phyloP scores from a whole-genome alignment of 2,113 vertebrate species.

The Uria aalge region DNA sequence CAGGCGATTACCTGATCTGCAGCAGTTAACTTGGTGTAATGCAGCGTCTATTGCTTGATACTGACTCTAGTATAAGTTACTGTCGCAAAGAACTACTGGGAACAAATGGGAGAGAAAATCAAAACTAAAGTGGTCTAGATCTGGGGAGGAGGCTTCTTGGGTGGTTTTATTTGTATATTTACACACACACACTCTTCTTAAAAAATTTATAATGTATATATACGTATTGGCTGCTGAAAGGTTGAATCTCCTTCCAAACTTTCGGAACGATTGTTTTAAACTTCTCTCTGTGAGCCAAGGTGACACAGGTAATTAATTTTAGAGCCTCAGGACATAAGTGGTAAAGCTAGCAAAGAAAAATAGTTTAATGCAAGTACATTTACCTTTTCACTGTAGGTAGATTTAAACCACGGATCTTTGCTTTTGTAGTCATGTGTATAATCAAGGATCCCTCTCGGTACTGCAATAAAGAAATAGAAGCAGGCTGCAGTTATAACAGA shows the following conservation, averaged over 20 bases:
- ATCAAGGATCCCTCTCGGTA: background rate
- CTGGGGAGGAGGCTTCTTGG: background rate
- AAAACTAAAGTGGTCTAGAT: background rate
- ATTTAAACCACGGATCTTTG: background rate
- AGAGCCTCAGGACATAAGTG: background rate
- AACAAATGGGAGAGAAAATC: background rate
- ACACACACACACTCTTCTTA: accelerated
- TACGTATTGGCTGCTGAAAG: background rate
- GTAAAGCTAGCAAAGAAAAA: background rate
- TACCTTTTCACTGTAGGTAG: background rate
- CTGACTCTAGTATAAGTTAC: background rate
- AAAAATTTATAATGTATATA: background rate
- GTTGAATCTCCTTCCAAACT: background rate
- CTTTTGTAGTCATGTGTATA: background rate
- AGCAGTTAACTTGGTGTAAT: background rate
- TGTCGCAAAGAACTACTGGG: background rate
- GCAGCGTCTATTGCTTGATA: background rate
- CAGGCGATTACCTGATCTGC: background rate
- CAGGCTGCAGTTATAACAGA: background rate
- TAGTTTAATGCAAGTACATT: background rate
- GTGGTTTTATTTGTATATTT: background rate
- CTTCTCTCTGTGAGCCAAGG: background rate
- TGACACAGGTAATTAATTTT: background rate
- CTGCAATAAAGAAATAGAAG: background rate
- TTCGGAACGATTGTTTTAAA: background rate